phyloP scores from a whole-genome alignment of 2,113 vertebrate genomes.

The Ranitomeya imitator region DNA sequence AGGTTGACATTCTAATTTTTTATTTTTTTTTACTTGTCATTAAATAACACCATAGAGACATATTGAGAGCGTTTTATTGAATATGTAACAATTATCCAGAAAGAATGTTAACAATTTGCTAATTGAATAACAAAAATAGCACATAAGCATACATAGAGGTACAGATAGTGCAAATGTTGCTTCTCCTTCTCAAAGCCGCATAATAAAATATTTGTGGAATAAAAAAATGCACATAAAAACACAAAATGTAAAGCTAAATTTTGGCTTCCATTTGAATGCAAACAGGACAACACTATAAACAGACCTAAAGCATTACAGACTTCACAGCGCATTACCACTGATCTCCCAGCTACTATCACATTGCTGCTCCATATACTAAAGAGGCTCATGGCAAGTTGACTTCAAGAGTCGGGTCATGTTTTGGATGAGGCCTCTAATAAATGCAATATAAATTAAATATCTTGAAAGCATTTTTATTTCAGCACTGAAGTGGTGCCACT shows the following conservation, averaged over 20 bases:
- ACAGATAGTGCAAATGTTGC: constrained; percentile 31
- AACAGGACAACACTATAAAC: background rate
- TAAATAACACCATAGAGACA: background rate
- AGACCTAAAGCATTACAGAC: background rate
- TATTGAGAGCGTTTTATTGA: constrained; percentile 13
- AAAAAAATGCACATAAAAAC: background rate
- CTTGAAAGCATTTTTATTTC: background rate
- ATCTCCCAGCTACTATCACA: background rate
- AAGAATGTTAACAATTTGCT: background rate
- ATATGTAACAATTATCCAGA: background rate
- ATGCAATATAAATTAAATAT: background rate
- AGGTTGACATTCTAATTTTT: too few relatives aligned
- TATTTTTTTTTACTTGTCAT: background rate
- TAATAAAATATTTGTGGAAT: background rate
- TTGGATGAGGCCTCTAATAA: background rate
- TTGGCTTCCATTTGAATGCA: background rate
- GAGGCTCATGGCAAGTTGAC: background rate
- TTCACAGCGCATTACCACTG: background rate
- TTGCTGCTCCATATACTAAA: background rate
- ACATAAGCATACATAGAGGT: background rate
- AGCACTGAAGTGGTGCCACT: too few relatives aligned
- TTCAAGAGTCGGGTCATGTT: background rate
- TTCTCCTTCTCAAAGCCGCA: constrained; percentile 2
- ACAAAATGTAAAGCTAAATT: background rate
- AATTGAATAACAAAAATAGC: background rate